Base-by-base conservation (phyloP, 2,888 invertebrate species). In the Endotricha flammealis region DNA sequence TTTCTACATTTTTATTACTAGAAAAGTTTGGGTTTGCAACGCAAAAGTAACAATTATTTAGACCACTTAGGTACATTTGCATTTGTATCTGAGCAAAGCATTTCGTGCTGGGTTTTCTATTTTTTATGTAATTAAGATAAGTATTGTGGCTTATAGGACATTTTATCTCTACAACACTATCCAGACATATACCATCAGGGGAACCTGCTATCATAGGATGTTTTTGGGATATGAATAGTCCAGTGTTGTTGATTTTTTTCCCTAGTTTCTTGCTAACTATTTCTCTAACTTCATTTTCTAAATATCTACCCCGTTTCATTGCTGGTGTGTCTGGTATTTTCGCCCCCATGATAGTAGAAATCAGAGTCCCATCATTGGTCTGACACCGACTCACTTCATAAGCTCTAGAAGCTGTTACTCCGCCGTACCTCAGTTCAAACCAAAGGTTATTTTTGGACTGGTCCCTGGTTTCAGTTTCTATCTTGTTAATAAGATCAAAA, bases 391-490 rank as follows among this genome's bases (percentile, higher is more conserved):
- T 57, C 0, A 55, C 13, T 43, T 64, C 57, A 53, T 35, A 55
- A n/a, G 57, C 54, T 37, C 30, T 27, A 10, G 64, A 63, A 32
- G 64, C 64, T 16, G 61, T 64, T 1, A 65, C 32, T n/a, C n/a
- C n/a, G n/a, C n/a, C n/a, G n/a, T n/a, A n/a, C n/a, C n/a, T n/a
- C n/a, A n/a, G n/a, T n/a, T n/a, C n/a, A n/a, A n/a, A n/a, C n/a
- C n/a, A n/a, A n/a, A n/a, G n/a, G n/a, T n/a, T n/a, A n/a, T n/a
- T n/a, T n/a, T n/a, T n/a, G n/a, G n/a, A n/a, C n/a, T n/a, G n/a
- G n/a, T n/a, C n/a, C n/a, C n/a, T n/a, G n/a, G n/a, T n/a, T n/a
- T n/a, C n/a, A n/a, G n/a, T n/a, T n/a, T n/a, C n/a, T n/a, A n/a
- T n/a, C n/a, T n/a, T n/a, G n/a, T n/a, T n/a, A n/a, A n/a, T n/a